Evolutionary conservation across 2,888 invertebrate species (phyloP).

Genomic region (Agrotis clavis): DNA sequence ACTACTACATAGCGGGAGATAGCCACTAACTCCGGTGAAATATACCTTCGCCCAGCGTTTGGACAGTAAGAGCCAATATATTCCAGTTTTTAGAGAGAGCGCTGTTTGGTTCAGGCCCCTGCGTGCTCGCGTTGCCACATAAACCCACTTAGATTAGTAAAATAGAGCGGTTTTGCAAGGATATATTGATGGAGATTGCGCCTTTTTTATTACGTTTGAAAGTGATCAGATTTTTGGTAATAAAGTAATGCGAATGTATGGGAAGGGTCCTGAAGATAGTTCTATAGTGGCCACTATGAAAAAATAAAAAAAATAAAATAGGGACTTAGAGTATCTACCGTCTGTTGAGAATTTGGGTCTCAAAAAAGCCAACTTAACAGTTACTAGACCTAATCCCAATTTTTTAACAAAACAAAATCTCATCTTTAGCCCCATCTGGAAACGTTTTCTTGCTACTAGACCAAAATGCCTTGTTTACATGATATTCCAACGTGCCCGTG

Average conservation of each 20-base stretch:
- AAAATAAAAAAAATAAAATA: not conserved
- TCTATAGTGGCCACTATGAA: not conserved
- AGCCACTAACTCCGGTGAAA: constrained; percentile 66
- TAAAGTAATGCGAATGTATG: constrained; percentile 35
- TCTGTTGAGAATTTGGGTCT: not conserved
- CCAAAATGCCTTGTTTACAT: constrained; percentile 36
- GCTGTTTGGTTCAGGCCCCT: constrained; percentile 60
- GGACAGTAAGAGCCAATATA: constrained; percentile 65
- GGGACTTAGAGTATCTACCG: too few species aligned
- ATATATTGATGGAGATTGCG: constrained; percentile 43
- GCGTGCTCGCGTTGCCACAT: constrained; percentile 46
- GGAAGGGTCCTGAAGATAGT: constrained; percentile 12
- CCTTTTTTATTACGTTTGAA: constrained; percentile 34
- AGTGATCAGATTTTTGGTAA: constrained; percentile 42
- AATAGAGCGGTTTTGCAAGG: constrained; percentile 51
- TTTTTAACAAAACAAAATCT: constrained; percentile 1
- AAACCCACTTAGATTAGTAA: constrained; percentile 59
- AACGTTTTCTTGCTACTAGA: constrained; percentile 38
- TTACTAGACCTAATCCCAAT: constrained; percentile 5
- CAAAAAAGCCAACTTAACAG: not conserved
- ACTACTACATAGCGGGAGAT: constrained; percentile 48
- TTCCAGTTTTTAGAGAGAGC: constrained; percentile 66
- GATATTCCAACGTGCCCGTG: constrained; percentile 45
- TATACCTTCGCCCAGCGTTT: constrained; percentile 64
- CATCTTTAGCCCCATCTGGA: constrained; percentile 10